These are phyloP conservation scores for Gortyna flavago DNA, from an alignment of 2,888 invertebrate genomes.

Conservation along the genomic window DNA sequence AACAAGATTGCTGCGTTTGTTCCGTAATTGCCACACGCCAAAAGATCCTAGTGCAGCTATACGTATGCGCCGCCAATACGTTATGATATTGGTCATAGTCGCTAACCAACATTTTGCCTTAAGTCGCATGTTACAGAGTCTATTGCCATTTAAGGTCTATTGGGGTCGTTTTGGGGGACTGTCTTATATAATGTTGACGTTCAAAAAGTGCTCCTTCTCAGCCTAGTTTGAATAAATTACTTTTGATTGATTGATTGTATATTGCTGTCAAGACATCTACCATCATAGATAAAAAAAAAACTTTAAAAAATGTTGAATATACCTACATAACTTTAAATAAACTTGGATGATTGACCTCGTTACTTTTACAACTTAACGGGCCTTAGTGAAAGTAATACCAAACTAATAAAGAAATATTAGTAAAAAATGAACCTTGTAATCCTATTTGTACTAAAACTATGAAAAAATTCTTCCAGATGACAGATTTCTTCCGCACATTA, in stretches of 20 bases:
- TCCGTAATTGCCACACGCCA: too few species aligned
- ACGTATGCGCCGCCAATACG: background rate
- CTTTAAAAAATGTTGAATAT: background rate
- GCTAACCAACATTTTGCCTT: background rate
- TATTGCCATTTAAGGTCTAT: background rate
- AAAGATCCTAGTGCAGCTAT: background rate
- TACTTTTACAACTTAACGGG: background rate
- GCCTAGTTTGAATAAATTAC: too few species aligned
- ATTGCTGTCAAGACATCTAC: background rate
- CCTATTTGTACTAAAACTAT: conserved; percentile 3
- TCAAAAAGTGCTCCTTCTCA: too few species aligned
- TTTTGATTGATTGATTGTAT: too few species aligned
- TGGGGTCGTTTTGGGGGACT: too few species aligned
- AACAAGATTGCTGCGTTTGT: too few species aligned
- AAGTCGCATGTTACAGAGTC: background rate
- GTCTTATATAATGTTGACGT: too few species aligned
- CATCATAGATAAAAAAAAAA: background rate
- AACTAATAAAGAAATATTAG: background rate
- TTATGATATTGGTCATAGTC: background rate
- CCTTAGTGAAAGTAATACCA: background rate
- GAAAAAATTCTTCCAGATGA: conserved; percentile 85
- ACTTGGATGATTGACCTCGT: too few species aligned
- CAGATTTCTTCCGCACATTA: conserved; percentile 92
- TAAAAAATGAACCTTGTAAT: background rate
- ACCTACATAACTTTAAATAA: background rate